phyloP scores from a whole-genome alignment of 1,140 invertebrate species.

The Papilio polytes region DNA sequence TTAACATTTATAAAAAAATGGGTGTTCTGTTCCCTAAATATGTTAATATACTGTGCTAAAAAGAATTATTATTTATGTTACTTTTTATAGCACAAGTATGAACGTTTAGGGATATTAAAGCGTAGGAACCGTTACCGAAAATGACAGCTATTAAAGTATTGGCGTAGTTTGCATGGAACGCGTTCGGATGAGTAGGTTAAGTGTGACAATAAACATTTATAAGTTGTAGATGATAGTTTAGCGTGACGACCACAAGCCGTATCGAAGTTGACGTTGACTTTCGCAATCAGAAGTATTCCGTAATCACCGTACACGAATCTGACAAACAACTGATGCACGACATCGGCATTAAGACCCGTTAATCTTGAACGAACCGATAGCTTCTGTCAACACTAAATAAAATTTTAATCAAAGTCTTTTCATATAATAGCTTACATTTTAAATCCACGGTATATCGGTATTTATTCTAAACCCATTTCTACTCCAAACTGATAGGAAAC shows the following conservation, averaged over 20 bases:
- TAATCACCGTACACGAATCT: constrained; percentile 65
- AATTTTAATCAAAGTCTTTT: constrained; percentile 29
- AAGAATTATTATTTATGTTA: constrained; percentile 29
- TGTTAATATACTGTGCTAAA: not conserved
- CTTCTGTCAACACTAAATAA: constrained; percentile 34
- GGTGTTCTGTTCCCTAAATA: not conserved
- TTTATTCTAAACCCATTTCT: not conserved
- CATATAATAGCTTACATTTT: not conserved
- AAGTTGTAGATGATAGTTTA: constrained; percentile 45
- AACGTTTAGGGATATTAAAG: not conserved
- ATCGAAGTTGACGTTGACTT: constrained; percentile 56
- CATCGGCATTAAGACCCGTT: constrained; percentile 57
- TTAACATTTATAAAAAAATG: constrained; percentile 27
- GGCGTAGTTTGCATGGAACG: not conserved
- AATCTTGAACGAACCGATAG: constrained; percentile 35
- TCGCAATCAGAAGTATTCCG: constrained; percentile 57
- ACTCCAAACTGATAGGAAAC: too few species aligned
- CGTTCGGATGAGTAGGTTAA: constrained; percentile 14
- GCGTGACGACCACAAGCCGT: constrained; percentile 60
- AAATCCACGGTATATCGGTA: not conserved
- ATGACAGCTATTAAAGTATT: not conserved
- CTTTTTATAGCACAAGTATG: not conserved
- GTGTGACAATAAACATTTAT: constrained; percentile 38
- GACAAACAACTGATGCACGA: constrained; percentile 71
- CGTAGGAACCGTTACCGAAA: constrained; percentile 37